Conservation (phyloP, 2,113 vertebrate species). For the Lagopus muta region DNA sequence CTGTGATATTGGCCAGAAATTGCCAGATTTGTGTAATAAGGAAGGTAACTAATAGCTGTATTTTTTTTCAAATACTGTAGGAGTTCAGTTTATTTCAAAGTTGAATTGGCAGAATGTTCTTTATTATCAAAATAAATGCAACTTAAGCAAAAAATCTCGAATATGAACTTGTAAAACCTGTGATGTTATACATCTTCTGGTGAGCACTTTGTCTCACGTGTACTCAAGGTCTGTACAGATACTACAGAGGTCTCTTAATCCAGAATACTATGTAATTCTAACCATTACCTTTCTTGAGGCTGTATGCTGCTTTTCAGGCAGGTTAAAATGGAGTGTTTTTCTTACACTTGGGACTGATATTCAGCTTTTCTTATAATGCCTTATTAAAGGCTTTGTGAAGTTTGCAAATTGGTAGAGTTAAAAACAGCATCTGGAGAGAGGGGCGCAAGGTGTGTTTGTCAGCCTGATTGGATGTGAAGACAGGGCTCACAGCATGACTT, state of each 20-base stretch:
- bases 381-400: conserved; percentile 56
- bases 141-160: background rate
- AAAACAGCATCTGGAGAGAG: conserved; percentile 35
- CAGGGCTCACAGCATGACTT: background rate
- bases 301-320: conserved; percentile 56
- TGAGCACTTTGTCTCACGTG: accelerated
- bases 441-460: background rate
- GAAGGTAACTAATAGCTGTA: background rate
- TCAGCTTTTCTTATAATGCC: conserved; percentile 52
- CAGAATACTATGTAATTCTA: background rate
- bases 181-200: background rate
- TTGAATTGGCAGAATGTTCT: background rate
- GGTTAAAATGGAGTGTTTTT: conserved; percentile 42
- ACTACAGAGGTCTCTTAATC: background rate
- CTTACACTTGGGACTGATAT: conserved; percentile 39
- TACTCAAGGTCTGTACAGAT: accelerated
- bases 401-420: conserved; percentile 40
- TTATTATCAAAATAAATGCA: background rate
- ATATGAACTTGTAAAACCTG: background rate
- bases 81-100: background rate
- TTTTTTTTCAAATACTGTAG: background rate
- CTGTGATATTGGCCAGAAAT: background rate
- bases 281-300: background rate
- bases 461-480: background rate
- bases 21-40: accelerated